Evolutionary conservation across 2,888 invertebrate genomes (phyloP), one percentile per base, ranked within the genome.

Genomic region (Heteromurus nitidus): DNA sequence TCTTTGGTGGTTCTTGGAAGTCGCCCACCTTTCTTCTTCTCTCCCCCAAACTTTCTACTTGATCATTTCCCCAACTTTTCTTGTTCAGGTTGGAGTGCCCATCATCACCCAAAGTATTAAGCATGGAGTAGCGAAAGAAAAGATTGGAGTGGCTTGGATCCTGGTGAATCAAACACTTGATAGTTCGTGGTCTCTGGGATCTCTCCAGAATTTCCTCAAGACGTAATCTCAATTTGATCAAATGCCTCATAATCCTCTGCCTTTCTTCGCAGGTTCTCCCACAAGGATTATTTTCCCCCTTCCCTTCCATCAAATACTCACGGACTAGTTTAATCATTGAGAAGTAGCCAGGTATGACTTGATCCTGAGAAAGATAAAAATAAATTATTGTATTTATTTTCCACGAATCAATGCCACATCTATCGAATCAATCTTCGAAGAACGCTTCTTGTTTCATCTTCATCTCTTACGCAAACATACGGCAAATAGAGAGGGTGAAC

Each of bases 161-260:
- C 20, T 79, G 79, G 20, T 79, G 79, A 70, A 79, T 62, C 50
- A 79, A 50, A 64, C 70, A 79, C 30, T 79, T 53, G 20, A 79
- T 44, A 13, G 16, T 36, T 28, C 53, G 31, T 18, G 79, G 79
- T 42, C 53, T 22, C 2, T 47, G 30, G 11, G 42, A 47, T 18
- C 70, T 60, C 28, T 79, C 53, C 26, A 79, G 16, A 64, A 79
- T 69, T 30, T 70, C 28, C 18, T 58, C 26, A 11, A 79, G 24
- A 16, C 69, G 69, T 13, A 20, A 13, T 31, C 36, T 65, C 50
- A 79, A 28, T 18, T 70, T 64, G 16, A 26, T 42, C 22, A 82
- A 42, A n/a, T 55, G 50, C 47, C 55, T 26, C 58, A 70, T 16
- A 58, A 67, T 67, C 30, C 28, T 58, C 9, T 36, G 11, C 13